Percentiles rank a stretch among this genome's conserved stretches.
Conservation (phyloP, 2,113 vertebrate species). For the Calidris pugnax region DNA sequence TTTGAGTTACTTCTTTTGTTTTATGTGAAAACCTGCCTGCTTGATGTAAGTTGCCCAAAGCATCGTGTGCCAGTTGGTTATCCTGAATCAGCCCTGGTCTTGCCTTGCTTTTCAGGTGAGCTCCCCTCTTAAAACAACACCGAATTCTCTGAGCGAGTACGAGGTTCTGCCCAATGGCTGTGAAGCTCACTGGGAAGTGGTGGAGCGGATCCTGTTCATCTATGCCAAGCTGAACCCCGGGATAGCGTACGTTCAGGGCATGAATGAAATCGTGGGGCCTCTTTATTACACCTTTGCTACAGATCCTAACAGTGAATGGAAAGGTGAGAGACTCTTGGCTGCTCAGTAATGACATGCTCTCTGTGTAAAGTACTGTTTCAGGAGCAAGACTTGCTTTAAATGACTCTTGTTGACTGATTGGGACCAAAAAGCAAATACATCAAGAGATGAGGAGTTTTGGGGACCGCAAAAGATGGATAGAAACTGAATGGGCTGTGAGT, state of each 20-base stretch:
- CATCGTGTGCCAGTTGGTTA: background rate
- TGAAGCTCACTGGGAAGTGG: constrained; percentile 98
- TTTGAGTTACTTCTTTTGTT: background rate
- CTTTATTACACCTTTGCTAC: constrained; percentile 98
- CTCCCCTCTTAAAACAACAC: constrained; percentile 85
- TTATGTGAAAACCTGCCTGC: background rate
- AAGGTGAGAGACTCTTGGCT: constrained; percentile 75
- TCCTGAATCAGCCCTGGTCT: background rate
- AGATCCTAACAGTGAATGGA: constrained; percentile 91
- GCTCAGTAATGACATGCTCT: background rate
- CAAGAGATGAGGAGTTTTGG: background rate
- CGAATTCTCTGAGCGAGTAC: constrained; percentile 85
- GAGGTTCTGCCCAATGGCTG: constrained; percentile 90
- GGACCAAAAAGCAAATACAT: background rate
- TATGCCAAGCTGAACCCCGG: constrained; percentile 98
- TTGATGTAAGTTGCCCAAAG: background rate
- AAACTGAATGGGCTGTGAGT: background rate
- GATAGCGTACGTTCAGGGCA: constrained; percentile 96
- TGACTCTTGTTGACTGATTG: background rate
- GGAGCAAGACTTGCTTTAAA: background rate
- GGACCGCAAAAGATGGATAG: background rate
- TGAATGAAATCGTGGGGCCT: constrained; percentile 97
- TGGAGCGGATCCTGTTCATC: constrained; percentile 97
- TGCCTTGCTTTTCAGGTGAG: constrained; percentile 82
- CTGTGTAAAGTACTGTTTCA: background rate